A percentile compares a stretch with the other conserved stretches of the same genome.
Conservation (phyloP, 2,113 vertebrate species). For the Echinops telfairi region DNA sequence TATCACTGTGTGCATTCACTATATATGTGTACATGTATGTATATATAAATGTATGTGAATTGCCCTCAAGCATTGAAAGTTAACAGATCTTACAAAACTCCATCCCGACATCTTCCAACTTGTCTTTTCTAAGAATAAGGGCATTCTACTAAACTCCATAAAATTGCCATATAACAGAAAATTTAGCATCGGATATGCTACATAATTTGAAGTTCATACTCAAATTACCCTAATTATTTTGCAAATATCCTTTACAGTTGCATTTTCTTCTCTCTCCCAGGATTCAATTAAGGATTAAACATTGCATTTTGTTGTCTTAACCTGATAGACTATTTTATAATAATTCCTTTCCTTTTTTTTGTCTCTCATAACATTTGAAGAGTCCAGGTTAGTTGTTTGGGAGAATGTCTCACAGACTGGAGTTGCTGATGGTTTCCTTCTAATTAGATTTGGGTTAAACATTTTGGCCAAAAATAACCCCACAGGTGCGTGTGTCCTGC, state of each 20-base stretch:
- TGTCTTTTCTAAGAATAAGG: neutral
- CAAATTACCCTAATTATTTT: neutral
- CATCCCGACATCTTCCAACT: neutral
- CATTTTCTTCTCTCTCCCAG: neutral
- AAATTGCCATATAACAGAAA: neutral
- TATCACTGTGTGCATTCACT: no score
- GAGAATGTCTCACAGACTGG: neutral
- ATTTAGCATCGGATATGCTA: neutral
- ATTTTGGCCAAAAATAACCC: neutral
- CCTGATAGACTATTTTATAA: neutral
- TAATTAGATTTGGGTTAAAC: neutral
- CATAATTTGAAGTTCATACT: neutral
- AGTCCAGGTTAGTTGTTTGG: neutral
- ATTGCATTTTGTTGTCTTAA: neutral
- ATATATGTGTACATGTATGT: neutral
- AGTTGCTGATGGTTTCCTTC: neutral
- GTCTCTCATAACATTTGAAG: neutral
- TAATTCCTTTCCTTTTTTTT: neutral
- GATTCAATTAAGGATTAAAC: neutral
- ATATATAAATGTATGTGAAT: neutral
- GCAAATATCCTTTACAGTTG: neutral
- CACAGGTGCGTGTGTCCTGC: neutral
- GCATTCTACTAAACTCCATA: neutral
- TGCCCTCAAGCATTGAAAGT: neutral
- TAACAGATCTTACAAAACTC: neutral